Percentiles rank a stretch among this genome's conserved stretches.
Evolutionary conservation across 2,113 vertebrate species (phyloP).

Genomic region (Poecilia latipinna): DNA sequence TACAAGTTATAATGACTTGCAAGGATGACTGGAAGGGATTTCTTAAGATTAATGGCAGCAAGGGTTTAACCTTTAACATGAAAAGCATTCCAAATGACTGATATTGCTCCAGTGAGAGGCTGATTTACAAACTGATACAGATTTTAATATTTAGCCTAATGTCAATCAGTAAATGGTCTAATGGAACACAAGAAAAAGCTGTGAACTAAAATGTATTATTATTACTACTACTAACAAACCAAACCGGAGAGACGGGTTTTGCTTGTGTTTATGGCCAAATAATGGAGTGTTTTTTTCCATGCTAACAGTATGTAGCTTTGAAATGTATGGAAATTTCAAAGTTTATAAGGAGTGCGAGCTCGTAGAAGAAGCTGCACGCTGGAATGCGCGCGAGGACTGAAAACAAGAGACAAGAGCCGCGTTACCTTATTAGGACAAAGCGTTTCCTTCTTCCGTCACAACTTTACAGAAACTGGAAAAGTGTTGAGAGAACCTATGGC

Average conservation of each 20-base stretch:
- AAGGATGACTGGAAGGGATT: neutral
- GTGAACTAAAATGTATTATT: neutral
- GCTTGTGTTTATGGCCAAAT: no score
- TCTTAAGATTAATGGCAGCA: neutral
- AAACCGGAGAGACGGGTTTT: no score
- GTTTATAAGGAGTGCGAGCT: neutral
- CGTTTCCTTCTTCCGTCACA: slow-evolving; percentile 28
- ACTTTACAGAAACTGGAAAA: slow-evolving; percentile 21
- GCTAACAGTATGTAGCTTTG: neutral
- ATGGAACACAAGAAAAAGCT: neutral
- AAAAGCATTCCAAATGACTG: neutral
- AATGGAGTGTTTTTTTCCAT: neutral
- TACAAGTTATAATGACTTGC: no score
- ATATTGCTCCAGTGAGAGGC: neutral
- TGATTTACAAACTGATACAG: neutral
- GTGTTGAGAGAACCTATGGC: slow-evolving; percentile 1
- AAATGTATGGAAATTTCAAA: accelerated
- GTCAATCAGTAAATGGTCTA: neutral
- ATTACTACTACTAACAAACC: no score
- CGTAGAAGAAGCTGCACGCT: neutral
- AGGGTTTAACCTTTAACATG: neutral
- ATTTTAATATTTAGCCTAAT: neutral
- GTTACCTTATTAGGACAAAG: slow-evolving; percentile 57
- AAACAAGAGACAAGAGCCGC: neutral
- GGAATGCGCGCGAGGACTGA: slow-evolving; percentile 24